Conservation (phyloP, 2,888 invertebrate genomes). For the Perizoma flavofasciatum region DNA sequence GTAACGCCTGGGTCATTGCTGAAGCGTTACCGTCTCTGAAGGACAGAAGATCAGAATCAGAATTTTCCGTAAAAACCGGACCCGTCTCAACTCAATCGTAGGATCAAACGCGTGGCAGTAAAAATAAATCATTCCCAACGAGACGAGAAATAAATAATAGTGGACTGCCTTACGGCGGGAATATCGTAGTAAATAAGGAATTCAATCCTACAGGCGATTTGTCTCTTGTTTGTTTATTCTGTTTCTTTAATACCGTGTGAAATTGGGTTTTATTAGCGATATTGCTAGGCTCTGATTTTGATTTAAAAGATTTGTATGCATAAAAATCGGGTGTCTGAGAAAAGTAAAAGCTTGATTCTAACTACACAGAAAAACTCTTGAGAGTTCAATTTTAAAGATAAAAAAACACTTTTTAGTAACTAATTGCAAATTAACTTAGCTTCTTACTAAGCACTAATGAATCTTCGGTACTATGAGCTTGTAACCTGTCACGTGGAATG, state of each 20-base stretch:
- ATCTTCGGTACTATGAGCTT: no score
- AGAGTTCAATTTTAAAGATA: no score
- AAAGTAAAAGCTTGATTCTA: no score
- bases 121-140: slow-evolving; percentile 49
- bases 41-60: no score
- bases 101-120: slow-evolving; percentile 32
- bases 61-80: background rate
- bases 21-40: no score
- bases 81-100: slow-evolving; percentile 4
- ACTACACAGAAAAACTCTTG: no score
- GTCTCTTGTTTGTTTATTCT: slow-evolving; percentile 23
- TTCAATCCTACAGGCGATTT: slow-evolving; percentile 25
- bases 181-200: slow-evolving; percentile 28
- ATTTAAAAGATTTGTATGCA: slow-evolving; percentile 5
- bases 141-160: slow-evolving; percentile 50
- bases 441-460: no score
- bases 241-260: slow-evolving; percentile 16
- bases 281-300: background rate
- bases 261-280: slow-evolving; percentile 23
- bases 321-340: background rate
- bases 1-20: no score
- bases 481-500: no score
- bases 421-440: no score
- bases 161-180: slow-evolving; percentile 33
- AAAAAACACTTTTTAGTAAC: no score